Evolutionary conservation across 1,140 invertebrate species (phyloP).

Genomic region (Drosophila truncata): DNA sequence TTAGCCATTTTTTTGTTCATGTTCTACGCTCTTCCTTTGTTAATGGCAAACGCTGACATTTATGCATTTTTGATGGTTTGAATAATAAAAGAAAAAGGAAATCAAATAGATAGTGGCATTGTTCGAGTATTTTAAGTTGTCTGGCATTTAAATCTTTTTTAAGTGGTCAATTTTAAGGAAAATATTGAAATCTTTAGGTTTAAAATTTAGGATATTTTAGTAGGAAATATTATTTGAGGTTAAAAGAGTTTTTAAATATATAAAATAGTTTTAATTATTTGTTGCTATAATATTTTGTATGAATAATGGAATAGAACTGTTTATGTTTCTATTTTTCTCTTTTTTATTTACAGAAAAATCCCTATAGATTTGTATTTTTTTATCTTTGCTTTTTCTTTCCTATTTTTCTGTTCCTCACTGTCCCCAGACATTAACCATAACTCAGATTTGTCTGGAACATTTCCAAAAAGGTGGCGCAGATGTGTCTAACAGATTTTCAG

Average conservation of each 20-base stretch:
- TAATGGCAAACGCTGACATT: slow-evolving; percentile 60
- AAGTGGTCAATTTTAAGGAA: not conserved
- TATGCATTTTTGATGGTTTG: slow-evolving; percentile 76
- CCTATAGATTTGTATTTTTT: not conserved
- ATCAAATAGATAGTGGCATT: slow-evolving; percentile 9
- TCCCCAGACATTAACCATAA: slow-evolving; percentile 22
- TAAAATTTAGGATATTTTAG: not conserved
- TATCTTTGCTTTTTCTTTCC: not conserved
- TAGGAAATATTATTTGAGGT: not conserved
- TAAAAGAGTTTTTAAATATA: not conserved
- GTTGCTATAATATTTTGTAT: not conserved
- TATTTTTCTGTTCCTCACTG: not conserved
- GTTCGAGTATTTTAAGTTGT: slow-evolving; percentile 3
- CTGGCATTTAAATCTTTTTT: slow-evolving; percentile 20
- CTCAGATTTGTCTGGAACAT: slow-evolving; percentile 22
- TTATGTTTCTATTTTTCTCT: not conserved
- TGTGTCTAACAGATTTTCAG: slow-evolving; percentile 28
- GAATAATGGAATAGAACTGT: not conserved
- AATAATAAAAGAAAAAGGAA: slow-evolving; percentile 31
- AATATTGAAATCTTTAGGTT: not conserved
- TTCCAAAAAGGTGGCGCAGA: slow-evolving; percentile 24
- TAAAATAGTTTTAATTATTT: no score
- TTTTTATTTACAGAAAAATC: not conserved
- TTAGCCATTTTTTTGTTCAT: slow-evolving; percentile 23
- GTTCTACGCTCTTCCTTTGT: slow-evolving; percentile 21